phyloP scores from a whole-genome alignment of 1,140 invertebrate species.

The Drosophila sucinea region DNA sequence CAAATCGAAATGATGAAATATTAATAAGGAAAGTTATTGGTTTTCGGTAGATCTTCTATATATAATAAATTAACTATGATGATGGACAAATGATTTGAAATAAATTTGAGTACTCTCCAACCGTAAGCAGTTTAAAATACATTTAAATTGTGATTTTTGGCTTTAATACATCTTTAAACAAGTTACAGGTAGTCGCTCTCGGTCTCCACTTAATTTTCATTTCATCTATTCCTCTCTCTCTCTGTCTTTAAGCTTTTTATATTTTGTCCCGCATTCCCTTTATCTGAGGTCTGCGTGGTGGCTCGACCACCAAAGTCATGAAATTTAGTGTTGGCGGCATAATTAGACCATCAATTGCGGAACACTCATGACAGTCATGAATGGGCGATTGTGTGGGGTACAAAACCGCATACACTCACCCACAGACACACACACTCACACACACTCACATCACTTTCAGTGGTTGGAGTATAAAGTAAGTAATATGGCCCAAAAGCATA shows the following conservation, averaged over 20 bases:
- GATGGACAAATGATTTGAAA: too few species aligned
- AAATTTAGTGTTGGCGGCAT: conserved; percentile 82
- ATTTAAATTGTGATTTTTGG: not conserved
- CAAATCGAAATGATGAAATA: too few species aligned
- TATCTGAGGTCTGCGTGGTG: conserved; percentile 42
- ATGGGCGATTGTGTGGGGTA: conserved; percentile 48
- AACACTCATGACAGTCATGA: conserved; percentile 82
- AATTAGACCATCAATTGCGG: conserved; percentile 83
- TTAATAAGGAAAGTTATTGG: too few species aligned
- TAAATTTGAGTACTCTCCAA: too few species aligned
- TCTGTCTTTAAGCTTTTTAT: not conserved
- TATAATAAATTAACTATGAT: too few species aligned
- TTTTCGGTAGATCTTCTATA: too few species aligned
- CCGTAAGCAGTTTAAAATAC: too few species aligned
- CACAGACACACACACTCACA: not conserved
- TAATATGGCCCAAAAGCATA: conserved; percentile 75
- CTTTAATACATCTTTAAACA: not conserved
- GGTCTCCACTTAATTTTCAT: not conserved
- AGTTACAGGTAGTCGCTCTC: not conserved
- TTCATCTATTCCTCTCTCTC: not conserved
- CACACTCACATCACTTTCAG: conserved; percentile 7
- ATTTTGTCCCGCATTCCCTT: not conserved
- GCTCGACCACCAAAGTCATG: conserved; percentile 70
- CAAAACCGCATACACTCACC: conserved; percentile 35
- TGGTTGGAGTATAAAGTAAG: conserved; percentile 65